Evolutionary conservation across 2,797 vertebrate species (phyloP).

Genomic region (Pseudochaenichthys georgianus): DNA sequence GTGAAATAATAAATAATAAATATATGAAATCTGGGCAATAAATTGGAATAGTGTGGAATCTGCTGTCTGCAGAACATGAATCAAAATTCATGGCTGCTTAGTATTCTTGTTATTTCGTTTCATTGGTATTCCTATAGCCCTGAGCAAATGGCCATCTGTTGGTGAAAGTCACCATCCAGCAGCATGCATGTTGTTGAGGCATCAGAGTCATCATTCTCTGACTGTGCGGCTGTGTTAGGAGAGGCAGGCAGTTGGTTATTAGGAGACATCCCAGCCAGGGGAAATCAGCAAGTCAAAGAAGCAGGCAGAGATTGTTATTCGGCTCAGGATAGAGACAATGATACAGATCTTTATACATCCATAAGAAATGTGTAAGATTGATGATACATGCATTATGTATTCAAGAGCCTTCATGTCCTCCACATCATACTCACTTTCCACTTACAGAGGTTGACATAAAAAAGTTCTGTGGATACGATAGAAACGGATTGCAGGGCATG

Average conservation of each 20-base stretch:
- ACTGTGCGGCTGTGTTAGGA: slow-evolving; percentile 32
- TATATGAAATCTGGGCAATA: background rate
- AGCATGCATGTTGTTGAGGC: slow-evolving; percentile 49
- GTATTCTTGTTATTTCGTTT: slow-evolving; percentile 48
- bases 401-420: slow-evolving; percentile 23
- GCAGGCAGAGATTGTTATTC: slow-evolving; percentile 53
- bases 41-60: slow-evolving; percentile 8
- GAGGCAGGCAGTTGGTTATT: slow-evolving; percentile 41
- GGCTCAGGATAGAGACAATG: slow-evolving; percentile 44
- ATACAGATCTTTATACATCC: slow-evolving; percentile 38
- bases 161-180: slow-evolving; percentile 51
- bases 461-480: slow-evolving; percentile 8
- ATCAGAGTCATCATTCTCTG: slow-evolving; percentile 56
- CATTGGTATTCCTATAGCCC: slow-evolving; percentile 52
- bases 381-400: slow-evolving; percentile 24
- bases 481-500: slow-evolving; percentile 8
- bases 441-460: slow-evolving; percentile 27
- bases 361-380: slow-evolving; percentile 35
- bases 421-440: slow-evolving; percentile 19
- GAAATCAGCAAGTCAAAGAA: slow-evolving; percentile 55
- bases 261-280: slow-evolving; percentile 43
- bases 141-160: slow-evolving; percentile 69
- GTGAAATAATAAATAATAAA: slow-evolving; percentile 6
- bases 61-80: slow-evolving; percentile 26
- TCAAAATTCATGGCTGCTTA: slow-evolving; percentile 45